Percentiles rank a stretch among this genome's conserved stretches.
phyloP scores from a whole-genome alignment of 2,888 invertebrate genomes.

The Patella pellucida region DNA sequence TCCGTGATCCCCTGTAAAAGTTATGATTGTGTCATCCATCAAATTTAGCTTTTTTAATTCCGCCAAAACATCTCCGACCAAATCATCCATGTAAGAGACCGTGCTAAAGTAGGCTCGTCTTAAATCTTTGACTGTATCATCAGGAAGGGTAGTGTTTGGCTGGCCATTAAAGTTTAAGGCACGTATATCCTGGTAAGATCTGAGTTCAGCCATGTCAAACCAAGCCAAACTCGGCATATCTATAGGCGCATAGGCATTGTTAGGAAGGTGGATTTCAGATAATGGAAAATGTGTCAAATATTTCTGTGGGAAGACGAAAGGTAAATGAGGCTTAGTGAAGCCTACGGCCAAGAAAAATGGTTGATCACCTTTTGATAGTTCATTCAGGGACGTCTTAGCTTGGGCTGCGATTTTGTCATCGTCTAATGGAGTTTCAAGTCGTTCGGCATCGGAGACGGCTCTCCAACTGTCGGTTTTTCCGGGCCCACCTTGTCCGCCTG shows the following conservation, averaged over 20 bases:
- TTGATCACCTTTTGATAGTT: slow-evolving; percentile 22
- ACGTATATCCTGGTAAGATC: slow-evolving; percentile 28
- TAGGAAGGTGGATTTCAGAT: slow-evolving; percentile 17
- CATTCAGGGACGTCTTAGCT: slow-evolving; percentile 26
- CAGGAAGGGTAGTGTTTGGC: slow-evolving; percentile 34
- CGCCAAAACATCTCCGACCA: slow-evolving; percentile 38
- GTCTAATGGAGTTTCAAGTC: slow-evolving; percentile 32
- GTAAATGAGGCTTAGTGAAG: slow-evolving; percentile 43
- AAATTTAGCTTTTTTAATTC: slow-evolving; percentile 37
- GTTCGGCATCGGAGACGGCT: neutral
- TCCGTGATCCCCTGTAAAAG: slow-evolving; percentile 47
- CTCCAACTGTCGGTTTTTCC: slow-evolving; percentile 4
- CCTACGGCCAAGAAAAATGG: slow-evolving; percentile 48
- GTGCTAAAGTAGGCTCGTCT: slow-evolving; percentile 22
- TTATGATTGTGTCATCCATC: slow-evolving; percentile 38
- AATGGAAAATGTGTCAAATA: slow-evolving; percentile 19
- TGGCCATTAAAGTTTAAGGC: slow-evolving; percentile 18
- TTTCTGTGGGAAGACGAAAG: slow-evolving; percentile 38
- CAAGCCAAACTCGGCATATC: slow-evolving; percentile 19
- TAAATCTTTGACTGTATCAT: slow-evolving; percentile 25
- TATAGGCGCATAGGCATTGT: slow-evolving; percentile 14
- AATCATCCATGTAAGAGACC: slow-evolving; percentile 37
- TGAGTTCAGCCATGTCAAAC: slow-evolving; percentile 1
- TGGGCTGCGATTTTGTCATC: slow-evolving; percentile 33
- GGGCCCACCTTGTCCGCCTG: too few relatives aligned